A percentile compares a stretch with the other conserved stretches of the same genome.
These are phyloP conservation scores for Gadus chalcogrammus DNA, from an alignment of 2,113 vertebrate species.

Conservation along the genomic window DNA sequence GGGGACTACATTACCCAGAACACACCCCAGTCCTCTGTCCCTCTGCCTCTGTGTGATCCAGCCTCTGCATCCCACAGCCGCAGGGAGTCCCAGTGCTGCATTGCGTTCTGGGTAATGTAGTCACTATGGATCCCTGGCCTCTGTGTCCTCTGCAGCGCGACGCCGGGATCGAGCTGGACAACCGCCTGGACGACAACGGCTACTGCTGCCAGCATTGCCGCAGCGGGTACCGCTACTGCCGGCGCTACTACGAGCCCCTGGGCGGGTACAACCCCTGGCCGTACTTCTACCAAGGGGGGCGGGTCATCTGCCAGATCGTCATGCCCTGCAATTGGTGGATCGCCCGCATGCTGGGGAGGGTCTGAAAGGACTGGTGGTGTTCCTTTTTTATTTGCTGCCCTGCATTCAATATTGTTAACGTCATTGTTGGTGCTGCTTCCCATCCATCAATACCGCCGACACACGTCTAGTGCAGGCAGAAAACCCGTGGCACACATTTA, in stretches of 20 bases:
- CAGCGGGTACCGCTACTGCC: constrained; percentile 87
- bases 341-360: constrained; percentile 88
- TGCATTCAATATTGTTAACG: constrained; percentile 23
- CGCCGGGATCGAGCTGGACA: constrained; percentile 85
- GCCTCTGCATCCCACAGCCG: neutral
- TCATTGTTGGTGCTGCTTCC: neutral
- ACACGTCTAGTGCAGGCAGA: constrained; percentile 34
- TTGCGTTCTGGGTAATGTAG: no score
- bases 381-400: neutral
- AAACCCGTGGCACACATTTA: constrained; percentile 23
- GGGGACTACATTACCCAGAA: no score
- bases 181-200: constrained; percentile 84
- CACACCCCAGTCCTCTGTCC: neutral
- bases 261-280: constrained; percentile 90
- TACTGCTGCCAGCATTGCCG: constrained; percentile 91
- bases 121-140: constrained; percentile 31
- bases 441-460: constrained; percentile 33
- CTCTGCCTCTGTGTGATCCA: constrained; percentile 53
- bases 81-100: no score
- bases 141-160: constrained; percentile 79
- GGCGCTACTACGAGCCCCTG: constrained; percentile 85
- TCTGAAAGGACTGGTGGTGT: constrained; percentile 61
- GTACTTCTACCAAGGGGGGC: constrained; percentile 92
- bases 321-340: constrained; percentile 99
- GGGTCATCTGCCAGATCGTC: constrained; percentile 90